Conservation (phyloP, 2,113 vertebrate genomes). For the Symphodus melops region DNA sequence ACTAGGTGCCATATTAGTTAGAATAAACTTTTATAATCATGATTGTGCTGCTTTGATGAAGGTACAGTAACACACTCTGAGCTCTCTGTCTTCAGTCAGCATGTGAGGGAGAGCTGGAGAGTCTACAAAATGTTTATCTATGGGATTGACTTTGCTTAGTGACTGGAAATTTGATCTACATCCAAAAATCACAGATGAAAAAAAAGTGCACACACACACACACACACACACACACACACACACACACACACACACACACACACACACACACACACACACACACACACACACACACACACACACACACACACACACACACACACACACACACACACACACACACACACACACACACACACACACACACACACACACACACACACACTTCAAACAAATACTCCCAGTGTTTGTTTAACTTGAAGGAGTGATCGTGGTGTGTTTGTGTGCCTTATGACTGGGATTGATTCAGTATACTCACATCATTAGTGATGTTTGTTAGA, state of each 20-base stretch:
- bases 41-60: background rate
- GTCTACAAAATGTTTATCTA: background rate
- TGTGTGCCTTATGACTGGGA: background rate
- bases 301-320: background rate
- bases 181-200: slow-evolving; percentile 3
- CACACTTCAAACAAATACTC: background rate
- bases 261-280: background rate
- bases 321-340: background rate
- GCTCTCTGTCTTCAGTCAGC: background rate
- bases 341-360: background rate
- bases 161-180: background rate
- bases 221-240: background rate
- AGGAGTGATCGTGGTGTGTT: background rate
- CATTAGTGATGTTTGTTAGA: background rate
- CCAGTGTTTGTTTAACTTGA: background rate
- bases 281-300: background rate
- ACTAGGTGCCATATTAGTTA: background rate
- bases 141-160: background rate
- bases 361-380: background rate
- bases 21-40: background rate
- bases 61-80: background rate
- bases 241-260: no score
- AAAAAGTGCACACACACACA: background rate
- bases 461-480: background rate
- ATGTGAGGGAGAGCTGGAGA: background rate